Base-by-base conservation (phyloP, 2,888 invertebrate species). In the Oligia latruncula region DNA sequence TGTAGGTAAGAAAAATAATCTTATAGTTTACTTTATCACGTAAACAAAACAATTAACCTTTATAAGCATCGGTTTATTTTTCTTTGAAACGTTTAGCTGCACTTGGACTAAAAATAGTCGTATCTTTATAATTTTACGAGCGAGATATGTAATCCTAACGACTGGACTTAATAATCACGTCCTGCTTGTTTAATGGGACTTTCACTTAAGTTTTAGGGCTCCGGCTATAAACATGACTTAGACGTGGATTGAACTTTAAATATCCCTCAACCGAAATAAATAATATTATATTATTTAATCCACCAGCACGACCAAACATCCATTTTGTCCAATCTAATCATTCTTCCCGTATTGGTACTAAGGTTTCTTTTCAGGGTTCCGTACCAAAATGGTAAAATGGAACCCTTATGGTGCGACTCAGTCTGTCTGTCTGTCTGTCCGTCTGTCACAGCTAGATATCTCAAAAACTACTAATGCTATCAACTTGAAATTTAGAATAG, bases 171-270 rank as follows among this genome's bases (percentile, higher is more conserved):
- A 80, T 78, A 72, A 78, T 67, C 62, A 62, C 81, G 71, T 78
- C 82, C 84, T 77, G 58, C 66, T 77, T 65, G 73, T 77, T 70
- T 84, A 81, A 81, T 82, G 74, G 71, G 43, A 77, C 82, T 88
- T 89, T 86, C 89, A 78, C 82, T 82, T 62, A 71, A 83, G 71
- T 62, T 87, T 84, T 72, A 81, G 72, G 70, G 60, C 72, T 67
- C 43, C 46, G 35, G 40, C 43, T 71, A 55, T 87, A 76, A 84
- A 83, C 13, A 43, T 49, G 71, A 46, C 58, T 83, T 40, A 40
- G 58, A 62, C 35, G 15, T 64, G 66, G 23, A n/a, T 40, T 6
- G 8, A 40, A n/a, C n/a, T n/a, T 20, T 29, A 29, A 29, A n/a
- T 62, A 62, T 71, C 3, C 17, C 40, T 52, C 40, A 40, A 62